These are phyloP conservation scores for Zaprionus camerounensis DNA, from an alignment of 1,140 invertebrate species.

Conservation along the genomic window DNA sequence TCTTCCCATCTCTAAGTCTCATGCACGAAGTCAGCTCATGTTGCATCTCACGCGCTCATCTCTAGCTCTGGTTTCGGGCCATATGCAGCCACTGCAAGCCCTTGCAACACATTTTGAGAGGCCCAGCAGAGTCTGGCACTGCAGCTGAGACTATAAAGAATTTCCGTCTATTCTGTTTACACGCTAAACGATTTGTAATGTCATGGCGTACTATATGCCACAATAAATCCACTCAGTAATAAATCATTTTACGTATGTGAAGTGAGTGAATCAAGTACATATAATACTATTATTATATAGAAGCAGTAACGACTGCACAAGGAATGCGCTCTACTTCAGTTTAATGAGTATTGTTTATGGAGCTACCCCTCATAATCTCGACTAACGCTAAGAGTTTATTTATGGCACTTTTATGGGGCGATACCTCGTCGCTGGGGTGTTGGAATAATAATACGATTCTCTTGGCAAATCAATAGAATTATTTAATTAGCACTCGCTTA, in stretches of 20 bases:
- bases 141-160: slow-evolving; percentile 21
- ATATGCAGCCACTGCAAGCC: slow-evolving; percentile 3
- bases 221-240: not conserved
- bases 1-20: not conserved
- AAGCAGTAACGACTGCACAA: not conserved
- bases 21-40: not conserved
- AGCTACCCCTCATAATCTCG: slow-evolving; percentile 2
- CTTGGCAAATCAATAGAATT: slow-evolving; percentile 16
- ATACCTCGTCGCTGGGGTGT: slow-evolving; percentile 5
- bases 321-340: slow-evolving; percentile 1
- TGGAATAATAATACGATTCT: slow-evolving; percentile 7
- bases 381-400: not conserved
- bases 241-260: not conserved
- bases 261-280: not conserved
- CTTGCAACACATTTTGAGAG: slow-evolving; percentile 17
- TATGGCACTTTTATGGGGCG: slow-evolving; percentile 6
- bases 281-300: not conserved
- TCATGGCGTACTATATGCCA: not conserved
- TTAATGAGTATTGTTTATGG: slow-evolving; percentile 4
- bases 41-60: not conserved
- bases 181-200: slow-evolving; percentile 4
- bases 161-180: not conserved
- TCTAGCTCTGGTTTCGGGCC: not conserved
- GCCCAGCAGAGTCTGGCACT: not conserved
- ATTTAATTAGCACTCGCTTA: slow-evolving; percentile 45